Evolutionary conservation across 2,113 vertebrate species (phyloP), one percentile per base, ranked within the genome.

Genomic region (Grallaria varia): DNA sequence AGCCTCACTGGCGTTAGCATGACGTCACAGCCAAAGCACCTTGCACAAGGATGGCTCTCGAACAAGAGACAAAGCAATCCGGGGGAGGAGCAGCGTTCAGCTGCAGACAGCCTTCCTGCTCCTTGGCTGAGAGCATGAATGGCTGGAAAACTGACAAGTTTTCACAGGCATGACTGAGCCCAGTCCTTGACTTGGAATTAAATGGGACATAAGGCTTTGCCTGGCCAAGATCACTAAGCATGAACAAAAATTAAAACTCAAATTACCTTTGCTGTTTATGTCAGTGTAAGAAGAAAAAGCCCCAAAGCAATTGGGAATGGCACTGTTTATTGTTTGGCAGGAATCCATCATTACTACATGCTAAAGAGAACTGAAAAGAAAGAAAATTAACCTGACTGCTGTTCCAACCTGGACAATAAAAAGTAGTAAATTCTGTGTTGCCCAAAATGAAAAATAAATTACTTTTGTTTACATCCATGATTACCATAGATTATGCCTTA

Each of bases 91-190:
- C 37, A 42, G 64, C 63, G 28, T 56, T 92, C 79, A 88, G 79
- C 63, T 90, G 63, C 47, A 91, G 84, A 96, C 30, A 85, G 71
- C 88, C 60, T 77, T 66, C 37, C 59, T 89, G 7, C 64, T 96
- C 49, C 71, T 94, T 85, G 78, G 66, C 91, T 95, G 67, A n/a
- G 66, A 84, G 67, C 53, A 92, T 77, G 77, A 89, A 95, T 79
- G 77, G 55, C 44, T 92, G 95, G 95, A 96, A 93, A 84, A 80
- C 74, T 91, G 83, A 77, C 94, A 95, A 95, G 68, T 84, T 85
- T 88, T 95, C 40, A 59, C 55, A 96, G 71, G 92, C 93, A 89
- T 79, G 87, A 94, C 93, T 92, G 93, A 96, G 76, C 58, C 37
- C 82, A 87, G 73, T 92, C 63, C 53, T 91, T 89, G 82, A 88